Conservation (phyloP, 2,888 invertebrate genomes). For the Endotricha flammealis region DNA sequence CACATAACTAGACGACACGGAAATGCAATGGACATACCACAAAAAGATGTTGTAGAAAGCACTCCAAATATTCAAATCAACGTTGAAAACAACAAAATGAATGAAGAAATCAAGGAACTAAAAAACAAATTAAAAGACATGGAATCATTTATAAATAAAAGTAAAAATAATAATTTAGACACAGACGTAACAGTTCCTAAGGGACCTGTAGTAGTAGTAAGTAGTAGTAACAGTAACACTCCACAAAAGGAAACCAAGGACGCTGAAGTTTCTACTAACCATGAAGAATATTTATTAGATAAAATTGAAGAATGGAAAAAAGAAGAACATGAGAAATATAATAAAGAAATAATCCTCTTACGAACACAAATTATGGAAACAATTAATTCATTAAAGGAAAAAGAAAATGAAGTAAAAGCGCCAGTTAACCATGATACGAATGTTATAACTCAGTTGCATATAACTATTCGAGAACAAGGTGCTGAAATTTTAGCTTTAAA, state of each 20-base stretch:
- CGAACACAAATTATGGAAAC: slow-evolving; percentile 59
- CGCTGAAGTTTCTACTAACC: slow-evolving; percentile 48
- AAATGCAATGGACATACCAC: slow-evolving; percentile 42
- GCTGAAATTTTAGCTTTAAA: slow-evolving; percentile 67
- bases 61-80: slow-evolving; percentile 22
- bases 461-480: slow-evolving; percentile 71
- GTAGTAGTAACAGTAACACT: slow-evolving; percentile 8
- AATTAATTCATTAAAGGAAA: slow-evolving; percentile 49
- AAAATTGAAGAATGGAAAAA: slow-evolving; percentile 74
- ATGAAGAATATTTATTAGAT: slow-evolving; percentile 48
- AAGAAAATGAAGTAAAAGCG: slow-evolving; percentile 25
- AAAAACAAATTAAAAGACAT: slow-evolving; percentile 70
- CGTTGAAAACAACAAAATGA: slow-evolving; percentile 80
- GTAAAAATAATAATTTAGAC: slow-evolving; percentile 22
- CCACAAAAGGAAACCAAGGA: slow-evolving; percentile 33
- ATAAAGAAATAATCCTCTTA: slow-evolving; percentile 66
- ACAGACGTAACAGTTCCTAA: slow-evolving; percentile 15
- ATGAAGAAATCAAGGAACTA: slow-evolving; percentile 59
- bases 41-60: slow-evolving; percentile 39
- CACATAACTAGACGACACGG: slow-evolving; percentile 80
- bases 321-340: slow-evolving; percentile 73
- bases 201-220: slow-evolving; percentile 11
- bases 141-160: slow-evolving; percentile 42
- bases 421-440: slow-evolving; percentile 36
- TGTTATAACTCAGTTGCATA: slow-evolving; percentile 55